Base-by-base conservation (phyloP, 92 coral and sea anemone species). In the Epizoanthus ramosus region DNA sequence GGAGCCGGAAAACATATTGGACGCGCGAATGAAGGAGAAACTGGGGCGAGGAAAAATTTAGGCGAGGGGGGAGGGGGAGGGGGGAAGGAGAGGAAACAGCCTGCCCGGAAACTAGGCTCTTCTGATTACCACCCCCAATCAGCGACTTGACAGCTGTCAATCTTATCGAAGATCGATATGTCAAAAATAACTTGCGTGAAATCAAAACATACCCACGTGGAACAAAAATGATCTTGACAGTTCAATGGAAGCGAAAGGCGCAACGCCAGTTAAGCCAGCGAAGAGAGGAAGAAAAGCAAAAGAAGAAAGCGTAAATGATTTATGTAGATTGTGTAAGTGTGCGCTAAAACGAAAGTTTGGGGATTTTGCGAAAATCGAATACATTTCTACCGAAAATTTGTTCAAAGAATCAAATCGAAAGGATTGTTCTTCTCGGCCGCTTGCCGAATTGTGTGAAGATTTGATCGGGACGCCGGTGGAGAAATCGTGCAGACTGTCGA, bases 261-360 rank as follows among this genome's bases (percentile, higher is more conserved):
- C 2, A 60, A 60, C 31, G 23, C 66, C 66, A 22, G 24, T 16
- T 17, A 60, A 60, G 24, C 23, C 65, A n/a, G 65, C 65, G 24
- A 60, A n/a, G 31, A 63, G 31, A 63, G 67, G 67, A 22, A 63
- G 67, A 63, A 63, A 22, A 63, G 28, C 67, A 22, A 63, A 63
- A 63, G 67, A 63, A 22, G 67, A 63, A 63, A 63, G 67, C 31
- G 67, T 63, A 35, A 63, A 83, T 35, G 87, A 75, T 67, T 73
- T 22, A 43, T 90, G 90, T 31, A 87, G 88, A 73, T 8, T 80
- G 28, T 90, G 91, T 69, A 83, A 54, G 61, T 74, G 72, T 66
- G 56, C 25, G 57, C 79, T 90, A 7, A 90, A 90, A 77, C 68
- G 22, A 17, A 87, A 87, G 41, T 83, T 86, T 77, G 83, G 83